Evolutionary conservation across 2,888 invertebrate species (phyloP), one percentile per base, ranked within the genome.

Genomic region (Ctenicera cuprea): DNA sequence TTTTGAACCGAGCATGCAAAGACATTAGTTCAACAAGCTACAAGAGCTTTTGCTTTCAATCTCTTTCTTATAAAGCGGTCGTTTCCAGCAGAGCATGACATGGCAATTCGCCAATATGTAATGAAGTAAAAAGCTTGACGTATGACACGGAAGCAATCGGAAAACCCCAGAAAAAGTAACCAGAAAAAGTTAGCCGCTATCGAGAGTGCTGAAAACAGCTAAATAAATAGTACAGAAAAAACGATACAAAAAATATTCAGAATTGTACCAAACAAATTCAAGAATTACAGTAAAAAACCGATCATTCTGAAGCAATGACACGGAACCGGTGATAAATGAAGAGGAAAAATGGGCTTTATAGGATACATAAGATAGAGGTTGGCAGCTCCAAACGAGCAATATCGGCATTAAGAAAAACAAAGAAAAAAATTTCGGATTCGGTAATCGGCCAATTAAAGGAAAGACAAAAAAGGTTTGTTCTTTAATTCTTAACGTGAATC

Each of bases 41-140:
- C 20, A 22, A 38, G 16, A n/a, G 11, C 59, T 12, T 33, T 38
- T 37, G 16, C 22, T 37, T 37, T 61, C 18, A 61, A 61, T 20
- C 16, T 20, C 20, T 41, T 61, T 41, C 22, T 61, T 41, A 41
- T 41, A 61, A 20, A 48, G 18, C 9, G 22, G 14, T 12, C 37
- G 18, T 59, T 59, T 59, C 16, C 26, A 43, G n/a, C 14, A 11
- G 33, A 61, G 61, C 38, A 61, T 61, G 38, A 43, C 41, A 41
- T 61, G 61, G 43, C 61, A 61, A 43, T 41, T 22, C 22, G 43
- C 61, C 61, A 43, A 61, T 61, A 43, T 41, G 61, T 61, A 61
- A 41, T 61, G 61, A 61, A 18, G 61, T 41, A 61, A 61, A 61
- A 38, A 61, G 30, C 33, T 61, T 61, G 61, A 61, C 61, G 61